Conservation (phyloP, 2,888 invertebrate genomes). For the Drosophila macrospina region DNA sequence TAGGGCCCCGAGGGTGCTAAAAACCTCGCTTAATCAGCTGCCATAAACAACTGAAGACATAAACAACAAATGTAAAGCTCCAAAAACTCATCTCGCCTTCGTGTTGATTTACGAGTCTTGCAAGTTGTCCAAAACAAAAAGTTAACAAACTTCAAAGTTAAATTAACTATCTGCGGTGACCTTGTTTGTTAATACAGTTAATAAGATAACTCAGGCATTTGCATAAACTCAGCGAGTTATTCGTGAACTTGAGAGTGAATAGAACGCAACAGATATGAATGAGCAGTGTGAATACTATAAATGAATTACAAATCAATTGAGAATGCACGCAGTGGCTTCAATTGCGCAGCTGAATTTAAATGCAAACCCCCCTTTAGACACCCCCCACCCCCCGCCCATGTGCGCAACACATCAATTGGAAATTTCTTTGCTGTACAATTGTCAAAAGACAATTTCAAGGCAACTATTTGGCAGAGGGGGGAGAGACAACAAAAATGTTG, state of each 20-base stretch:
- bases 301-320: slow-evolving; percentile 30
- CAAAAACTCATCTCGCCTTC: slow-evolving; percentile 8
- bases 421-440: slow-evolving; percentile 31
- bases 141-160: slow-evolving; percentile 3
- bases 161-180: slow-evolving; percentile 21
- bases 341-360: slow-evolving; percentile 54
- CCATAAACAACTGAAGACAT: slow-evolving; percentile 2
- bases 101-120: slow-evolving; percentile 22
- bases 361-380: not conserved
- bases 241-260: slow-evolving; percentile 26
- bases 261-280: slow-evolving; percentile 25
- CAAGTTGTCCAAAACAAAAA: slow-evolving; percentile 15
- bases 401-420: slow-evolving; percentile 25
- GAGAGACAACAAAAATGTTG: no score
- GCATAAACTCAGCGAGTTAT: slow-evolving; percentile 22
- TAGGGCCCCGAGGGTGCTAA: not conserved
- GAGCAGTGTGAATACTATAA: slow-evolving; percentile 23
- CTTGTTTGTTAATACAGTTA: slow-evolving; percentile 22
- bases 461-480: slow-evolving; percentile 20
- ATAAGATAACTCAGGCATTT: slow-evolving; percentile 13
- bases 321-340: slow-evolving; percentile 28
- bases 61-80: slow-evolving; percentile 3
- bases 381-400: not conserved
- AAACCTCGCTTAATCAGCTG: not conserved
- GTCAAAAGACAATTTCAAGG: slow-evolving; percentile 25